Base-by-base conservation (phyloP, 2,797 vertebrate species). In the Austrolebias charrua region DNA sequence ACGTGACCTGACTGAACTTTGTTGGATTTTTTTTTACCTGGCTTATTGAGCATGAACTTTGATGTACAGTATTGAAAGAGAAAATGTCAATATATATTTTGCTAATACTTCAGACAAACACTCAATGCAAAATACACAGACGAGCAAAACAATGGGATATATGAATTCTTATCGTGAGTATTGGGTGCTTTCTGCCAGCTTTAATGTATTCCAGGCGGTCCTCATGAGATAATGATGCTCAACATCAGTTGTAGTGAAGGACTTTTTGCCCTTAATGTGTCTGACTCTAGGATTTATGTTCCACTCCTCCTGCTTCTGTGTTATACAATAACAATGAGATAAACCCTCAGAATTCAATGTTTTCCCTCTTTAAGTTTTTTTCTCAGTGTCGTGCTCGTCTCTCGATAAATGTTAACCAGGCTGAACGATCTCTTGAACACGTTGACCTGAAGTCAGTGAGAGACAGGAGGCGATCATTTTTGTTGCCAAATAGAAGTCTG, bases 201-300 rank as follows among this genome's bases (percentile, higher is more conserved):
- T 28, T 31, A 55, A 20, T 49, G 11, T 28, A 50, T 47, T 60
- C 51, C 20, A 49, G 46, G 8, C 19, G 20, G 53, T 35, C 35
- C 18, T 42, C 14, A 29, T 16, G 44, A 45, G 28, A 11, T 8
- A 33, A 12, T 9, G 42, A 62, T 49, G 55, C 66, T 62, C 19
- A 67, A 29, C 52, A 3, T n/a, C 31, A 16, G 46, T 43, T 46
- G 20, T 10, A 40, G 43, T 18, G 33, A 66, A 55, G 38, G 4
- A 12, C 38, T 40, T 40, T 40, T 11, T 40, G 1, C 9, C 38
- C 38, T 40, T 40, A 40, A 40, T 40, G 10, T 40, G 38, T 40
- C 38, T 40, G 38, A 40, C 82, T 81, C 67, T 12, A 2, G 74
- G 79, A 84, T 81, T 53, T 61, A 80, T 70, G 57, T 62, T 14